A percentile compares a stretch with the other conserved stretches of the same genome.
phyloP scores from a whole-genome alignment of 2,797 vertebrate species.

The Tokudaia muenninki region DNA sequence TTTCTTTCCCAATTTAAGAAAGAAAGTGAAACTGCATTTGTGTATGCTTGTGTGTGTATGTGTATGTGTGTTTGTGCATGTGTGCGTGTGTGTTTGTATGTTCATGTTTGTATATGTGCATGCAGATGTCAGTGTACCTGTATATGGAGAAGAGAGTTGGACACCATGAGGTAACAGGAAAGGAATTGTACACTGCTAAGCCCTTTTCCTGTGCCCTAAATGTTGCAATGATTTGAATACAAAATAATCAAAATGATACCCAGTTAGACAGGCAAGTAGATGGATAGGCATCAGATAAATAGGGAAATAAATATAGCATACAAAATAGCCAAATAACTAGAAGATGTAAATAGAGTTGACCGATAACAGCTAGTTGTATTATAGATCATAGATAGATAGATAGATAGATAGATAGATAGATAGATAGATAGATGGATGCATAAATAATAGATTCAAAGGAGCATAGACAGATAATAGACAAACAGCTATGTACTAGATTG shows the following conservation, averaged over 20 bases:
- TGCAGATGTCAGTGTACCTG: not conserved
- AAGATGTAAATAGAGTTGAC: not conserved
- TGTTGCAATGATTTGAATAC: not conserved
- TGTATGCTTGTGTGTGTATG: not conserved
- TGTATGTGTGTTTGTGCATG: not conserved
- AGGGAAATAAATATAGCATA: not conserved
- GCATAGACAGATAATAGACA: not conserved
- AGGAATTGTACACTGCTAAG: not conserved
- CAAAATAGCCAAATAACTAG: not conserved
- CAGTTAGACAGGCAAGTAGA: not conserved
- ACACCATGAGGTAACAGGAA: not conserved
- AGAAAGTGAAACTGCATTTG: not conserved
- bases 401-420: not conserved
- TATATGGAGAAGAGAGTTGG: not conserved
- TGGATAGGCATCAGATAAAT: not conserved
- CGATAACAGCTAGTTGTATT: not conserved
- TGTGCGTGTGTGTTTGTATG: not conserved
- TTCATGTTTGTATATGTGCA: not conserved
- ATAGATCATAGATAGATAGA: not conserved
- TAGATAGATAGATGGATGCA: not conserved
- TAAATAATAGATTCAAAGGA: not conserved
- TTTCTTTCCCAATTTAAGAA: not conserved
- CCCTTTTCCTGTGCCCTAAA: not conserved
- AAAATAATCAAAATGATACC: not conserved
- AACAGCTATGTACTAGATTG: not conserved